A percentile compares a stretch with the other conserved stretches of the same genome.
phyloP scores from a whole-genome alignment of 2,888 invertebrate species.

The Agrochola lota region DNA sequence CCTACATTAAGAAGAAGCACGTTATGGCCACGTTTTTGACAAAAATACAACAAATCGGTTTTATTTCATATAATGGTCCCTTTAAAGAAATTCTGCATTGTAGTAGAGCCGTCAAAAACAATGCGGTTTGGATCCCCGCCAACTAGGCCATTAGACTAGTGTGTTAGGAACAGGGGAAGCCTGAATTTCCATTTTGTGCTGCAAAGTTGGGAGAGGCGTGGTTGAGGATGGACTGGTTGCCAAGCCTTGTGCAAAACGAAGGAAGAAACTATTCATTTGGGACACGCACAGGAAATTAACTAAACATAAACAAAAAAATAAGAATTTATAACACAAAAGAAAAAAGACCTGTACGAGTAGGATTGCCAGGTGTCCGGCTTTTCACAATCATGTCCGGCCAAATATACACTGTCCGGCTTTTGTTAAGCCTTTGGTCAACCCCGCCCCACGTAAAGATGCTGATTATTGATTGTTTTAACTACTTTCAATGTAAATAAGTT shows the following conservation, averaged over 20 bases:
- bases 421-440: too few species aligned
- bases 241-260: not conserved
- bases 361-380: too few species aligned
- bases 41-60: not conserved
- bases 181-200: conserved; percentile 48
- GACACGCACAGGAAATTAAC: too few species aligned
- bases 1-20: not conserved
- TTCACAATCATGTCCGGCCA: too few species aligned
- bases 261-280: not conserved
- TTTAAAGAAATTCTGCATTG: conserved; percentile 16
- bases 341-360: not conserved
- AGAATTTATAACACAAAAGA: not conserved
- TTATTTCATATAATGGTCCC: conserved; percentile 6
- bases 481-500: too few species aligned
- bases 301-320: not conserved
- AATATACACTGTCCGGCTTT: too few species aligned
- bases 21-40: not conserved
- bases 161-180: conserved; percentile 30
- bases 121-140: conserved; percentile 56
- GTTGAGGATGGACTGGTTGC: not conserved
- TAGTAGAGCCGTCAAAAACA: conserved; percentile 50
- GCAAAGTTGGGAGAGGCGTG: conserved; percentile 26
- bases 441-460: too few species aligned
- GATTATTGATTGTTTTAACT: too few species aligned
- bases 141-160: conserved; percentile 62